Evolutionary conservation across 2,113 vertebrate genomes (phyloP), one percentile per base, ranked within the genome.

Genomic region (Caretta caretta): DNA sequence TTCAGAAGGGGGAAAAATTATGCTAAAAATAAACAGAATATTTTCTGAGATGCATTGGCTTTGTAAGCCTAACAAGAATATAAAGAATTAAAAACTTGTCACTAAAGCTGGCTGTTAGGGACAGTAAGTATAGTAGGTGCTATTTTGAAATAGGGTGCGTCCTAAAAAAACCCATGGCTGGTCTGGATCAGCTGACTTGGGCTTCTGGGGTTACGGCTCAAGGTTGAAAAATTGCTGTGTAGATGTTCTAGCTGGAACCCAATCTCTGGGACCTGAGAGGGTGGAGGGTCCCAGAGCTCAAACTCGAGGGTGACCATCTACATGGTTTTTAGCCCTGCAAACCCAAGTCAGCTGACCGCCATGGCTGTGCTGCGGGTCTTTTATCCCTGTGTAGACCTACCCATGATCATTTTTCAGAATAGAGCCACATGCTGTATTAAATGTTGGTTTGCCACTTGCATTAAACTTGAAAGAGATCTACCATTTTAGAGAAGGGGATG

Each of bases 401-500:
- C 65, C 17, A 69, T n/a, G 2, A 10, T 35, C 79, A n/a, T 80
- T 80, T 80, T 51, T n/a, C 79, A 80, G 79, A 80, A n/a, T 4
- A 65, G 57, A 80, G 84, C 24, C 42, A 4, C 0, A 29, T 38
- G 69, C 20, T 76, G 35, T 50, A 57, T 89, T 17, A 16, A n/a
- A 3, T 59, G 25, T 75, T 75, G 19, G 19, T 88, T 88, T 84
- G 19, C 80, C 78, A 12, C 81, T 88, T 38, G 5, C 80, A 0
- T 90, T 69, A 80, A 87, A 75, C 42, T 62, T 80, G 25, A 78
- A 0, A 0, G 5, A 38, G 20, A 8, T 9, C 38, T 50, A 10
- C 31, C 29, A 17, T 53, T 0, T 0, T 16, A 80, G 48, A 57
- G 51, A 59, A 11, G 27, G 27, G 72, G 5, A 7, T 7, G 12